These are phyloP conservation scores for Scytalopus superciliaris DNA, from an alignment of 2,113 vertebrate genomes.

Conservation along the genomic window DNA sequence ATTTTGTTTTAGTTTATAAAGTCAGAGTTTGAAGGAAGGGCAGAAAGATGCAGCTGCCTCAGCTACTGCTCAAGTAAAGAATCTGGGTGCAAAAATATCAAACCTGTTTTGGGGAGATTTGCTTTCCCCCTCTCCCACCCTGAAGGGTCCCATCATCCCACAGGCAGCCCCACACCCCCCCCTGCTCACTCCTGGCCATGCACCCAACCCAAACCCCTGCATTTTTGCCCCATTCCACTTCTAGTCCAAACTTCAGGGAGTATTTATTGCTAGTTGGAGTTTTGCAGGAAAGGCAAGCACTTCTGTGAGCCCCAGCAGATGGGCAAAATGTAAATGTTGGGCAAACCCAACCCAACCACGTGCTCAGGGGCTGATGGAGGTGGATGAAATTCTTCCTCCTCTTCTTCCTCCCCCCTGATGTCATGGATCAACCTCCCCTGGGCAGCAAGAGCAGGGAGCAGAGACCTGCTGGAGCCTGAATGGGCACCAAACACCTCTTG, in stretches of 20 bases:
- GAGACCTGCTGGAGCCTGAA: background rate
- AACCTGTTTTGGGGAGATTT: background rate
- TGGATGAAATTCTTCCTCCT: background rate
- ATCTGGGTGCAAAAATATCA: background rate
- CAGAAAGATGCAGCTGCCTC: background rate
- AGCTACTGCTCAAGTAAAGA: background rate
- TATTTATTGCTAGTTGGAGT: background rate
- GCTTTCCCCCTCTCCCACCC: background rate
- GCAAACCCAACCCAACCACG: background rate
- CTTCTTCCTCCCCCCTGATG: background rate
- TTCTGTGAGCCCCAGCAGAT: rapidly evolving
- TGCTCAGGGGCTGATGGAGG: background rate
- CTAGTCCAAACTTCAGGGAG: background rate
- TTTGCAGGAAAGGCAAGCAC: background rate
- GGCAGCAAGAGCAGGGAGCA: background rate
- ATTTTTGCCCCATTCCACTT: background rate
- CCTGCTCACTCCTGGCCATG: background rate
- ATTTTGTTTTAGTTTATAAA: background rate
- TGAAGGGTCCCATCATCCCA: background rate
- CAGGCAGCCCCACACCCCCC: background rate
- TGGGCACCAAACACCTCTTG: background rate
- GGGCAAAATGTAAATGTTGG: background rate
- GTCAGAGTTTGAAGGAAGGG: background rate
- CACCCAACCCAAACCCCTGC: background rate
- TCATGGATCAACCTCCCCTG: rapidly evolving